These are phyloP conservation scores for Sphyrna mokarran DNA, from an alignment of 2,113 vertebrate species.

Conservation along the genomic window DNA sequence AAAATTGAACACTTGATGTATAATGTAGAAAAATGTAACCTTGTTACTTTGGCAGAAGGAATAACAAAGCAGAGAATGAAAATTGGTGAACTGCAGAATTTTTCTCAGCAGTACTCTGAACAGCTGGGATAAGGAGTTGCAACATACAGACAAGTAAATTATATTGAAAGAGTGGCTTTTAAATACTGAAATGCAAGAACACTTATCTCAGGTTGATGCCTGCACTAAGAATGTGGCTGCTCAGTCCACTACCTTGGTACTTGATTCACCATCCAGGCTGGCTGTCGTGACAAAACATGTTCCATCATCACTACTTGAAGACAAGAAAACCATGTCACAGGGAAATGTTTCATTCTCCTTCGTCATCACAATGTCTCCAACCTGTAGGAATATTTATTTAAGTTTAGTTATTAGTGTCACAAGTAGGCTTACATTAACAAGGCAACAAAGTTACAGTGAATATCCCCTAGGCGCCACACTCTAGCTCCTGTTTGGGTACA, in stretches of 20 bases:
- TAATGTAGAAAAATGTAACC: too few species aligned
- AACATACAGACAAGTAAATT: not conserved
- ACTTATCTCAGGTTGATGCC: not conserved
- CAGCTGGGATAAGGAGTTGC: not conserved
- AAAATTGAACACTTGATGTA: too few species aligned
- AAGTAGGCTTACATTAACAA: too few species aligned
- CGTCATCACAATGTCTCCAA: constrained; percentile 88
- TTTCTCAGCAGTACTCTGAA: not conserved
- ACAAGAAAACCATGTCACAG: constrained; percentile 87
- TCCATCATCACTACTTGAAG: constrained; percentile 80
- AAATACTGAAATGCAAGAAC: not conserved
- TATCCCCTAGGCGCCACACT: too few species aligned
- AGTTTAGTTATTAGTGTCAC: too few species aligned
- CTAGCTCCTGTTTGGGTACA: too few species aligned
- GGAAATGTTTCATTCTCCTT: constrained; percentile 91
- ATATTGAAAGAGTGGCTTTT: not conserved
- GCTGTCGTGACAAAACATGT: constrained; percentile 93
- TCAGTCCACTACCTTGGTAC: constrained; percentile 70
- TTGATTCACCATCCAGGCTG: constrained; percentile 93
- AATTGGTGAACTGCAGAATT: not conserved
- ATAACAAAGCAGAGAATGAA: not conserved
- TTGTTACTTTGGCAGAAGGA: too few species aligned
- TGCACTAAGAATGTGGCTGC: not conserved
- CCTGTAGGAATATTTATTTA: constrained; percentile 53
- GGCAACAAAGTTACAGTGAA: too few species aligned